A percentile compares a stretch with the other conserved stretches of the same genome.
These are phyloP conservation scores for Apeltes quadracus DNA, from an alignment of 2,113 vertebrate genomes.

Conservation along the genomic window DNA sequence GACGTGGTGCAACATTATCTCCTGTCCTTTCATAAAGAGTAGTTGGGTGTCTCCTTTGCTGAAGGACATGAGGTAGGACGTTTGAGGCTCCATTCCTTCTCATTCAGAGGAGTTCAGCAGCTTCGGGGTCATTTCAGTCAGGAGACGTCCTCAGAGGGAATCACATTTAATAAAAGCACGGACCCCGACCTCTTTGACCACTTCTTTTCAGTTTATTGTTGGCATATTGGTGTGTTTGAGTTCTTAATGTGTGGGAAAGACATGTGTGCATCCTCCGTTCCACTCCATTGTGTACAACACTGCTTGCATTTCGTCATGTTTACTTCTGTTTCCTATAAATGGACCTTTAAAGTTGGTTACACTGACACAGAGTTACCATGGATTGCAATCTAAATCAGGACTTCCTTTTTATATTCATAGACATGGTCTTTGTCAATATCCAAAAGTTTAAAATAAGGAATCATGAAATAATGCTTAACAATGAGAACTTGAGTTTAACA, in stretches of 20 bases:
- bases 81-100: neutral
- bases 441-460: conserved; percentile 66
- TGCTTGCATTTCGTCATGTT: conserved; percentile 55
- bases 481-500: conserved; percentile 63
- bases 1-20: neutral
- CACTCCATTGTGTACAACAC: conserved; percentile 60
- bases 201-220: conserved; percentile 77
- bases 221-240: conserved; percentile 70
- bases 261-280: conserved; percentile 51
- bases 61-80: neutral
- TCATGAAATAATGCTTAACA: conserved; percentile 61
- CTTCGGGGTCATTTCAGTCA: neutral
- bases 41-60: neutral
- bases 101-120: neutral
- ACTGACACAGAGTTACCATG: conserved; percentile 79
- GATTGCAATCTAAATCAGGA: conserved; percentile 73
- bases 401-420: conserved; percentile 71
- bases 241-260: conserved; percentile 65
- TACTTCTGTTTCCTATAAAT: conserved; percentile 53
- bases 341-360: conserved; percentile 72
- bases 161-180: conserved; percentile 53
- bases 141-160: neutral
- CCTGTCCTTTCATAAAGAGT: neutral
- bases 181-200: conserved; percentile 30
- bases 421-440: conserved; percentile 73